Evolutionary conservation across 1,140 invertebrate genomes (phyloP).

Genomic region (Oryctes rhinoceros): DNA sequence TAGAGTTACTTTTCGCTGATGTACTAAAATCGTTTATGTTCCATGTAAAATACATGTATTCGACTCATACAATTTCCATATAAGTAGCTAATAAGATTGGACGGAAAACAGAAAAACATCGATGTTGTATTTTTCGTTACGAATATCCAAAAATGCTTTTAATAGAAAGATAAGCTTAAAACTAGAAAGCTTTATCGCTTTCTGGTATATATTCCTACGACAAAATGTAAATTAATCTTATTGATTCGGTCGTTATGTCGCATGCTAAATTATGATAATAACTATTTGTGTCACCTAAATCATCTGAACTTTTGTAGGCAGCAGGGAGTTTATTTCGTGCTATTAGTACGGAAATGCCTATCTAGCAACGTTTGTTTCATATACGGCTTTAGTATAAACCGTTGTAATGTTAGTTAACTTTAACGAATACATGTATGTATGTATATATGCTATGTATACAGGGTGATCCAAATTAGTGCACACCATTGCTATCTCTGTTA

Average conservation of each 20-base stretch:
- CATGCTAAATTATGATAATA: background rate
- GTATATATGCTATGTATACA: too few relatives aligned
- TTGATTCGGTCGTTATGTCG: background rate
- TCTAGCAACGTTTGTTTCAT: too few relatives aligned
- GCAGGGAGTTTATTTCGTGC: too few relatives aligned
- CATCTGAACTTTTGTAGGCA: background rate
- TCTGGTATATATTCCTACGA: background rate
- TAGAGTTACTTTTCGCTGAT: background rate
- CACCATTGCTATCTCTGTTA: too few relatives aligned
- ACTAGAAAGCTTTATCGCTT: background rate
- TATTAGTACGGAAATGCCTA: background rate
- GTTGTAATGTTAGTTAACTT: too few relatives aligned
- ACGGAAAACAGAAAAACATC: background rate
- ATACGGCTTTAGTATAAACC: too few relatives aligned
- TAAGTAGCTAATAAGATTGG: too few relatives aligned
- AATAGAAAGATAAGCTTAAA: background rate
- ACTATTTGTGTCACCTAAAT: background rate
- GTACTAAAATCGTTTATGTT: background rate
- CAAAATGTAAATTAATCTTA: background rate
- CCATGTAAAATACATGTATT: background rate
- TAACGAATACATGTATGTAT: too few relatives aligned
- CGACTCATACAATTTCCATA: background rate
- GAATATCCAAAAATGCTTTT: background rate
- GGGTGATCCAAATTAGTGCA: too few relatives aligned
- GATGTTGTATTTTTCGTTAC: background rate